Evolutionary conservation across 2,888 invertebrate genomes (phyloP).

Genomic region (Lamellibrachia columna): DNA sequence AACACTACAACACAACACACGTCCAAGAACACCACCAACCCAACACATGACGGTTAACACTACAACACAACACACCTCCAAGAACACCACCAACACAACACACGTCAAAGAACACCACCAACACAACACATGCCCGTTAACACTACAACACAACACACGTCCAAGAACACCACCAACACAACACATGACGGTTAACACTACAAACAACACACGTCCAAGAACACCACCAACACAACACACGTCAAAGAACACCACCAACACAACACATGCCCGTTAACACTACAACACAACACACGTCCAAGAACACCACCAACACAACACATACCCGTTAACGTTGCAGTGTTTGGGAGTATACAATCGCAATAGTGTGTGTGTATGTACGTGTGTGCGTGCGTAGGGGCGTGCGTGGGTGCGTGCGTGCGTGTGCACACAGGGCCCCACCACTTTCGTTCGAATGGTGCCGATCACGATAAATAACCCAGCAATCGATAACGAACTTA

Average conservation of each 20-base stretch:
- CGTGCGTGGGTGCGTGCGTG: no score
- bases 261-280: constrained; percentile 85
- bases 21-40: constrained; percentile 21
- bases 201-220: constrained; percentile 79
- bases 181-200: constrained; percentile 13
- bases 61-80: constrained; percentile 83
- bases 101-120: constrained; percentile 72
- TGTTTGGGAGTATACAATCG: no score
- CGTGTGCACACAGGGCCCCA: not conserved
- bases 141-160: constrained; percentile 68
- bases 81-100: constrained; percentile 72
- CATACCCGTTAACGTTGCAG: not conserved
- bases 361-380: no score
- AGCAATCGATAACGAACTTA: not conserved
- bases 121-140: constrained; percentile 81
- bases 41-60: constrained; percentile 76
- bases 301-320: not conserved
- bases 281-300: not conserved
- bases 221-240: constrained; percentile 69
- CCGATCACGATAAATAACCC: not conserved
- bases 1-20: not conserved
- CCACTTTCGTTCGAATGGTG: not conserved
- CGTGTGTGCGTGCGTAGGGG: no score
- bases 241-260: constrained; percentile 73
- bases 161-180: not conserved